Percentiles rank a stretch among this genome's conserved stretches.
These are phyloP conservation scores for Stegostoma tigrinum DNA, from an alignment of 2,113 vertebrate species.

Conservation along the genomic window DNA sequence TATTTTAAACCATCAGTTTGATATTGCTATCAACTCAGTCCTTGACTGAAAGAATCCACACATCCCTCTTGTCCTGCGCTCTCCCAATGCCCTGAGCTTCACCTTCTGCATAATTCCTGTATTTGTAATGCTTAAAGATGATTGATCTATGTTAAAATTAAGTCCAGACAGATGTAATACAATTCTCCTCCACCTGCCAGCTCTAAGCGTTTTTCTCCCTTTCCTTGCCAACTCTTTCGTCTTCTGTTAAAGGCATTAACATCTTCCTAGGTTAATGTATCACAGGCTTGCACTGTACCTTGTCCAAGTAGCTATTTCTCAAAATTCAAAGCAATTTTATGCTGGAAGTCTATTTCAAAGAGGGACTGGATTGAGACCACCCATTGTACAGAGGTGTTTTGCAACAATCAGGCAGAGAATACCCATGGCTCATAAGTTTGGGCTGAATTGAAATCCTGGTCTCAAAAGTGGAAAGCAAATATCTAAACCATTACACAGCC, in stretches of 20 bases:
- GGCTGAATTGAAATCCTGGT: background rate
- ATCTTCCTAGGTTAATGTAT: background rate
- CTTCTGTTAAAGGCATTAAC: background rate
- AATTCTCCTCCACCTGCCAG: background rate
- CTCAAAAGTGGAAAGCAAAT: background rate
- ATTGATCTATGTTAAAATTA: background rate
- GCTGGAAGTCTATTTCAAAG: background rate
- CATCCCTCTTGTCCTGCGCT: background rate
- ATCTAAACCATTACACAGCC: background rate
- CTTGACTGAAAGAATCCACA: background rate
- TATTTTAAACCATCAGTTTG: background rate
- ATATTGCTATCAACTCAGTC: background rate
- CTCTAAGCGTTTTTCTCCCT: background rate
- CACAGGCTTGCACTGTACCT: background rate
- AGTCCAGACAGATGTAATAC: background rate
- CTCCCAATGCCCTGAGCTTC: background rate
- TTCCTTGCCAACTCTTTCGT: background rate
- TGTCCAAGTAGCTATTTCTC: background rate
- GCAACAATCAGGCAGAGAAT: background rate
- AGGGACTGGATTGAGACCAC: background rate
- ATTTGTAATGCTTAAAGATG: background rate
- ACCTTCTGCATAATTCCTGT: background rate
- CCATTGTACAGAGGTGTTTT: background rate
- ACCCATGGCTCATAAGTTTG: background rate
- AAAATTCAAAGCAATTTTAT: background rate